A percentile compares a stretch with the other conserved stretches of the same genome.
Evolutionary conservation across 23 tunicate species (phyloP).

Genomic region (Halocynthia aurantium): DNA sequence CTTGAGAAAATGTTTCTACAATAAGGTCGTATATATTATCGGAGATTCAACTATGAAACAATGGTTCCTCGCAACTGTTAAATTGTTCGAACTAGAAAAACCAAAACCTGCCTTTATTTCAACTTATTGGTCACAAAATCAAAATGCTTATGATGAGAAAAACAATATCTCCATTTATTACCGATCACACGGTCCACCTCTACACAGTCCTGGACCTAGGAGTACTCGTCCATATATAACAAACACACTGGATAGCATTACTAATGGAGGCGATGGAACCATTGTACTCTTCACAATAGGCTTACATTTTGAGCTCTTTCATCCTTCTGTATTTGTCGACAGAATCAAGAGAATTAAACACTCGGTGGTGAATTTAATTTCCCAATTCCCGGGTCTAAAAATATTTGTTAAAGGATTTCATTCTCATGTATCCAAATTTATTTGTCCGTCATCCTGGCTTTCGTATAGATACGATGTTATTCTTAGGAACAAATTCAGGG

Average conservation of each 20-base stretch:
- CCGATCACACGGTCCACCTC: conserved; percentile 43
- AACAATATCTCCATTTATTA: conserved; percentile 34
- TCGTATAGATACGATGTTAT: background rate
- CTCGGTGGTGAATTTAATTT: background rate
- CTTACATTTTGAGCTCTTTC: conserved; percentile 10
- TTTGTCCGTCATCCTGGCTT: background rate
- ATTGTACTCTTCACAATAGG: conserved; percentile 27
- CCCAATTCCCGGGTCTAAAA: background rate
- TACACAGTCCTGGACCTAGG: conserved; percentile 30
- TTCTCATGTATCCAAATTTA: background rate
- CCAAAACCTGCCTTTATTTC: background rate
- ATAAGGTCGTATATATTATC: conserved; percentile 20
- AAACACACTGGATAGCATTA: conserved; percentile 23
- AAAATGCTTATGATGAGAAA: background rate
- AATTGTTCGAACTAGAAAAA: background rate
- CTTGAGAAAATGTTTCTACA: conserved; percentile 10
- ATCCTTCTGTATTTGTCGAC: background rate
- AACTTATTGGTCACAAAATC: background rate
- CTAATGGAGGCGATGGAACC: conserved; percentile 33
- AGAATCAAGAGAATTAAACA: background rate
- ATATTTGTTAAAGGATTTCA: conserved; percentile 12
- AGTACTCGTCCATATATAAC: conserved; percentile 33
- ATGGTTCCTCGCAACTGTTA: background rate
- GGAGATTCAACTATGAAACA: conserved; percentile 48
- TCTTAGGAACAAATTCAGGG: background rate